These are phyloP conservation scores for Buteo buteo DNA, from an alignment of 2,113 vertebrate genomes.

Conservation along the genomic window DNA sequence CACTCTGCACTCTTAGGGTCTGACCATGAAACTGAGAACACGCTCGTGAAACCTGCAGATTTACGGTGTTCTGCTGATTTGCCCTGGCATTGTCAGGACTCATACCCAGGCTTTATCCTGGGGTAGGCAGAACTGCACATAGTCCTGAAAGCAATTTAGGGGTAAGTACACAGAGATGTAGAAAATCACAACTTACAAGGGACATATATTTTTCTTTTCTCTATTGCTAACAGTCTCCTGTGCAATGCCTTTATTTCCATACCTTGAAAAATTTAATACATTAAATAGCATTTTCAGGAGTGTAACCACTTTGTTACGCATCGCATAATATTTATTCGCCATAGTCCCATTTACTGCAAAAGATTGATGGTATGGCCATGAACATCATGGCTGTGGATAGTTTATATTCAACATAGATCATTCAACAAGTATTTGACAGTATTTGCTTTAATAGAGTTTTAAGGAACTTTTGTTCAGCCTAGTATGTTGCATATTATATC, in stretches of 20 bases:
- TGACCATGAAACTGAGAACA: fast-evolving
- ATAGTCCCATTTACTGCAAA: neutral
- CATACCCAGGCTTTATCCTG: neutral
- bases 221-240: neutral
- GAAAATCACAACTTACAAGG: neutral
- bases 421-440: neutral
- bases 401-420: neutral
- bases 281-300: neutral
- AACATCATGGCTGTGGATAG: neutral
- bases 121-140: neutral
- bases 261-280: neutral
- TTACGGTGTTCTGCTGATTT: neutral
- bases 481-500: neutral
- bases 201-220: neutral
- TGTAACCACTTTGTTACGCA: neutral
- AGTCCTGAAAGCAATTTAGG: neutral
- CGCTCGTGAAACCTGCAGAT: neutral
- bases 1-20: neutral
- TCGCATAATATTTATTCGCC: neutral
- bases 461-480: neutral
- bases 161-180: neutral
- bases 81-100: neutral
- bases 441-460: neutral
- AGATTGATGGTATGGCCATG: neutral
- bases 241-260: neutral